Evolutionary conservation across 2,888 invertebrate genomes (phyloP), one percentile per base, ranked within the genome.

Genomic region (Lasius platythorax): DNA sequence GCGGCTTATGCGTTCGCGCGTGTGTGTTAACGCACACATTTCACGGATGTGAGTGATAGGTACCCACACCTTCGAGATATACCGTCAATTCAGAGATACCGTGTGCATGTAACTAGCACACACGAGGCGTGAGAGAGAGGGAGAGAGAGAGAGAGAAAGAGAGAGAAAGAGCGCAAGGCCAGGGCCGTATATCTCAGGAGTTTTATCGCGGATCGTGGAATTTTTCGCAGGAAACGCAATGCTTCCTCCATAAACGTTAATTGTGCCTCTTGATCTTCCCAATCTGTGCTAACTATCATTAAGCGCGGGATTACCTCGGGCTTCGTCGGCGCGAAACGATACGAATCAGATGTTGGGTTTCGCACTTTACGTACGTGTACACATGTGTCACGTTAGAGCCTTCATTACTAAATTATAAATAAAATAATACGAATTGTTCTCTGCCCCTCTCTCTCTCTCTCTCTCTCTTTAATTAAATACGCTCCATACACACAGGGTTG

Each of bases 131-230:
- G 84, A 73, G 12, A 46, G 12, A 43, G 3, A 40, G 40, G 8
- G 0, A 40, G 46, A 46, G 3, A 46, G 46, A 46, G 15, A 46
- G 46, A 46, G 46, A 46, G 46, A 46, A 1, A 46, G 18, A 46
- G 3, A 43, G 40, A 66, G 68, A 72, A 37, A 74, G 84, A 64
- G 84, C 63, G 74, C 83, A 83, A 83, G 68, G 75, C 75, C 75
- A 83, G 84, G 83, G 83, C 56, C 43, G 74, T 84, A 74, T 58
- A 46, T 18, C 43, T 33, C 23, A 66, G 50, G 37, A 43, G 12
- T 82, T 73, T 63, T 72, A 70, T 56, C 64, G 37, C 23, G 50
- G 63, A 67, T n/a, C 56, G 30, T 30, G 56, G 56, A 3, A n/a
- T 56, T 67, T 68, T 56, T 79, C 43, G 18, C 67, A 67, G 67